These are phyloP conservation scores for Euphonia xanthogaster DNA, from an alignment of 2,797 vertebrate genomes.

Conservation along the genomic window DNA sequence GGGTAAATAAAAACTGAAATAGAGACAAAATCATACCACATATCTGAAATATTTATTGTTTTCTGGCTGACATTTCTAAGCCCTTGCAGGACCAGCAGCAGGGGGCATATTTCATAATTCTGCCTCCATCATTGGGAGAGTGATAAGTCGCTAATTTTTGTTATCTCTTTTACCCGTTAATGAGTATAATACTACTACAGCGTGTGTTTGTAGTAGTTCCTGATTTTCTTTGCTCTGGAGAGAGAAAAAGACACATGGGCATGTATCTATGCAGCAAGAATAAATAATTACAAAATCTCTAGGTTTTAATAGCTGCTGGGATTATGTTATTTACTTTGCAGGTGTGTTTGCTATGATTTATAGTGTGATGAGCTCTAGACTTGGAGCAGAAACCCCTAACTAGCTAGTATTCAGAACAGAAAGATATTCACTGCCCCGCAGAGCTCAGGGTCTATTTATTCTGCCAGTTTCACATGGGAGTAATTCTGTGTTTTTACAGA, in stretches of 20 bases:
- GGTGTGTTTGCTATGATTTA: conserved; percentile 48
- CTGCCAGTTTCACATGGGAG: background rate
- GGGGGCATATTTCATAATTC: conserved; percentile 35
- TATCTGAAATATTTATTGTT: background rate
- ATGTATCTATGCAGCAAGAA: background rate
- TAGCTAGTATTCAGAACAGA: background rate
- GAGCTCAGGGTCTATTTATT: background rate
- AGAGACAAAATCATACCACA: background rate
- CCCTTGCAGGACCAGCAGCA: conserved; percentile 4
- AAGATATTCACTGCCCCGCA: background rate
- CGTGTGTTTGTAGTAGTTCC: background rate
- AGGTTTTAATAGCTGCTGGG: conserved; percentile 13
- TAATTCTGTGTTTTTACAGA: background rate
- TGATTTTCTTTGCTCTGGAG: background rate
- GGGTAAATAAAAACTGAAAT: background rate
- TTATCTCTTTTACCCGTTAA: background rate
- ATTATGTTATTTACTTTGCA: conserved; percentile 47
- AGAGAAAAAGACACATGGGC: background rate
- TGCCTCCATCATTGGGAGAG: background rate
- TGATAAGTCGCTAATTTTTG: conserved; percentile 30
- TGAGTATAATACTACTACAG: background rate
- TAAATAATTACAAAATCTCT: background rate
- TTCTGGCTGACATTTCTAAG: background rate
- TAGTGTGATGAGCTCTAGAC: conserved; percentile 22
- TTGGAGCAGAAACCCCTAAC: background rate